phyloP scores from a whole-genome alignment of 2,888 invertebrate genomes.

The Agrotis segetum region DNA sequence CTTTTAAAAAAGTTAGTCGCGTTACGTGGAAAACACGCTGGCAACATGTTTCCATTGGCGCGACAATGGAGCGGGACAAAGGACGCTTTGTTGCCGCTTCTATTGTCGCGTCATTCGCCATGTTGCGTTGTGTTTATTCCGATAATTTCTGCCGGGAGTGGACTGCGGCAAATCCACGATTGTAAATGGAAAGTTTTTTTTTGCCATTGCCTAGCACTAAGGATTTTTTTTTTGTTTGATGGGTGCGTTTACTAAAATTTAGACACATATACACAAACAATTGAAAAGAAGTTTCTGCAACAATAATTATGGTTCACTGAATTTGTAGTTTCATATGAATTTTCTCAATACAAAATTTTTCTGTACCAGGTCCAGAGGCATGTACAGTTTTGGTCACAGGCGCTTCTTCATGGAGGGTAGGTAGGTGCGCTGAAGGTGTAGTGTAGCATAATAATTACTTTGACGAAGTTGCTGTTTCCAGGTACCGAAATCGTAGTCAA shows the following conservation, averaged over 20 bases:
- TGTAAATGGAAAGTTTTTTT: conserved; percentile 5
- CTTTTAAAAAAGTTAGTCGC: conserved; percentile 64
- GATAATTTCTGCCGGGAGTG: conserved; percentile 47
- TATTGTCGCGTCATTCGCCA: conserved; percentile 64
- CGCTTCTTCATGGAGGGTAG: background rate
- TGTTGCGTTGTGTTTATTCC: conserved; percentile 55
- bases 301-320: too few species aligned
- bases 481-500: too few species aligned
- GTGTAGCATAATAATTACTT: too few species aligned
- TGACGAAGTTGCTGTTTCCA: too few species aligned
- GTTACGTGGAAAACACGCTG: conserved; percentile 58
- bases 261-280: too few species aligned
- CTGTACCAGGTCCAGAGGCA: too few species aligned
- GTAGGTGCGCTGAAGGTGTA: too few species aligned
- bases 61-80: conserved; percentile 73
- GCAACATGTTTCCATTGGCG: conserved; percentile 66
- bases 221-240: too few species aligned
- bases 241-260: too few species aligned
- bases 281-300: too few species aligned
- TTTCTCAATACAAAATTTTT: background rate
- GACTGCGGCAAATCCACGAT: conserved; percentile 1
- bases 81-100: conserved; percentile 68
- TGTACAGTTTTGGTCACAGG: background rate
- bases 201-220: too few species aligned
- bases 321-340: background rate